A percentile compares a stretch with the other conserved stretches of the same genome.
These are phyloP conservation scores for Florisuga fusca DNA, from an alignment of 2,797 vertebrate genomes.

Conservation along the genomic window DNA sequence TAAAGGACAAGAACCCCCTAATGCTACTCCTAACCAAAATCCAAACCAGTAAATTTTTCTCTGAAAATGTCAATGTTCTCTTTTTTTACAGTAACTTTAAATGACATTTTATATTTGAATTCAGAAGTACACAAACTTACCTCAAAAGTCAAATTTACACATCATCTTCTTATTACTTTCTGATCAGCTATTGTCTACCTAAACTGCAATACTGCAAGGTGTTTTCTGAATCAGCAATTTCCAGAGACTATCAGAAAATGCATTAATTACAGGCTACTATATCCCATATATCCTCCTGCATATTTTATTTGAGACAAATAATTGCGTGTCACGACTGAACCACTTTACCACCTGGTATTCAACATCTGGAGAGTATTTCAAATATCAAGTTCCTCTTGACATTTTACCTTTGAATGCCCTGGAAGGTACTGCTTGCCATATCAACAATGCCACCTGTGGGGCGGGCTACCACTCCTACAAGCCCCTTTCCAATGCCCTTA, in stretches of 20 bases:
- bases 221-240: background rate
- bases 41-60: background rate
- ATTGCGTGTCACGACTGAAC: background rate
- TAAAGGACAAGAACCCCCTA: background rate
- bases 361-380: accelerated
- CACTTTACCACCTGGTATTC: background rate
- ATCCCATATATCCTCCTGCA: too few relatives aligned
- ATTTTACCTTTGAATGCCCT: slow-evolving; percentile 94
- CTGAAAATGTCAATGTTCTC: background rate
- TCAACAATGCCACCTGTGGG: slow-evolving; percentile 95
- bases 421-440: slow-evolving; percentile 98
- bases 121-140: background rate
- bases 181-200: background rate
- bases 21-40: background rate
- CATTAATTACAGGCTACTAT: background rate
- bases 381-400: too few relatives aligned
- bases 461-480: slow-evolving; percentile 93
- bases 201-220: background rate
- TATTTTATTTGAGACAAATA: background rate
- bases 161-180: background rate
- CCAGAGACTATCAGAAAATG: background rate
- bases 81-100: background rate
- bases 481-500: slow-evolving; percentile 95
- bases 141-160: background rate
- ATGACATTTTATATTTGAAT: background rate